phyloP scores from a whole-genome alignment of 2,888 invertebrate genomes.

The Byasa hedistus region DNA sequence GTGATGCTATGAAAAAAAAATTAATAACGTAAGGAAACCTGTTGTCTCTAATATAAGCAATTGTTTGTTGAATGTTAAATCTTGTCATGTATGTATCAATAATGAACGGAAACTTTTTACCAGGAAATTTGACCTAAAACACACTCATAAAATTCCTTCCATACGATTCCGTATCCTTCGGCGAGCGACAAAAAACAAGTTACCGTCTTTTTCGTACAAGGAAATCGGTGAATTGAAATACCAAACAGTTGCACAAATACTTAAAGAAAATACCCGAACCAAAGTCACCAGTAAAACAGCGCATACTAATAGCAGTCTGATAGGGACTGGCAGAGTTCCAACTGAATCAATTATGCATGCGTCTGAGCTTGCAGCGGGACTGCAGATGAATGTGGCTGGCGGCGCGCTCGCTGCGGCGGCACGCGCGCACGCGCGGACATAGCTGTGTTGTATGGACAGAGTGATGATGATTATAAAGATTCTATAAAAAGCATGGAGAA shows the following conservation, averaged over 20 bases:
- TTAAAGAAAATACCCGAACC: conserved; percentile 11
- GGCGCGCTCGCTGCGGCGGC: neutral
- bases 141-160: too few relatives aligned
- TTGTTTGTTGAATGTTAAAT: too few relatives aligned
- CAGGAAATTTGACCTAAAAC: too few relatives aligned
- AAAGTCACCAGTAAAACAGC: neutral
- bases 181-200: neutral
- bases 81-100: too few relatives aligned
- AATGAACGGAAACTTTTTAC: too few relatives aligned
- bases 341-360: conserved; percentile 18
- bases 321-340: conserved; percentile 17
- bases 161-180: neutral
- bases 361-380: conserved; percentile 4
- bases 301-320: conserved; percentile 12
- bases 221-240: conserved; percentile 1
- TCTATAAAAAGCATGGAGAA: too few relatives aligned
- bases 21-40: too few relatives aligned
- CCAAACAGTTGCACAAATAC: conserved; percentile 3
- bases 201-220: neutral
- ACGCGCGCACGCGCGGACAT: neutral
- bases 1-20: too few relatives aligned
- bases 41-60: too few relatives aligned
- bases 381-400: conserved; percentile 13
- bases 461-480: too few relatives aligned
- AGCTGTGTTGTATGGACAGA: too few relatives aligned